phyloP scores from a whole-genome alignment of 2,888 invertebrate genomes.

The Cantharis rustica region DNA sequence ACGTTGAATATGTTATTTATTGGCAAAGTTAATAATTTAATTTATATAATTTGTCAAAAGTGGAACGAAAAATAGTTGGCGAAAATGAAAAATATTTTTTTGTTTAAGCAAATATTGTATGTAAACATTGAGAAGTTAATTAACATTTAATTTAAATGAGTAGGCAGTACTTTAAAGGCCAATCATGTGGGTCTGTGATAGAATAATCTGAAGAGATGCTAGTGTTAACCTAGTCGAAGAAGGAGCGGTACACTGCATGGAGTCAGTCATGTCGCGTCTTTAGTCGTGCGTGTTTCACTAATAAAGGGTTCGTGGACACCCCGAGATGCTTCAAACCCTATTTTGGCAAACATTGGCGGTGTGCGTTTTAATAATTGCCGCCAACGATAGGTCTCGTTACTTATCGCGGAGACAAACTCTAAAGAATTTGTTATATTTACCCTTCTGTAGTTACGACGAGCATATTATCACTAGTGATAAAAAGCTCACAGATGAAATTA shows the following conservation, averaged over 20 bases:
- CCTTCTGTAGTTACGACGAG: constrained; percentile 52
- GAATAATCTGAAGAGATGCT: constrained; percentile 50
- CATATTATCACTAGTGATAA: constrained; percentile 47
- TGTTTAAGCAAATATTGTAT: constrained; percentile 31
- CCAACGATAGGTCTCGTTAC: constrained; percentile 19
- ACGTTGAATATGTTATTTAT: not conserved
- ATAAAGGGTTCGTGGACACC: constrained; percentile 29
- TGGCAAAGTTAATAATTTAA: not conserved
- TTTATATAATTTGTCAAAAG: not conserved
- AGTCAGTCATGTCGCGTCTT: constrained; percentile 51
- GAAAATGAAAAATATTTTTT: not conserved
- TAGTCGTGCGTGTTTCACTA: constrained; percentile 44
- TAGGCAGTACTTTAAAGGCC: constrained; percentile 48
- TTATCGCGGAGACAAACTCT: constrained; percentile 34
- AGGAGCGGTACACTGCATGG: constrained; percentile 51
- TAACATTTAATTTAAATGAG: constrained; percentile 45
- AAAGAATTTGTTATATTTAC: constrained; percentile 39
- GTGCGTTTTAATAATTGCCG: constrained; percentile 16
- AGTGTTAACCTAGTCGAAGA: constrained; percentile 49
- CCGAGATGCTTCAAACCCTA: constrained; percentile 21
- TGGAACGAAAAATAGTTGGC: not conserved
- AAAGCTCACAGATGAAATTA: constrained; percentile 43
- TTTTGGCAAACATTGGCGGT: constrained; percentile 24
- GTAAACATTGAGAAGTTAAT: constrained; percentile 45
- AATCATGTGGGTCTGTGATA: constrained; percentile 50